Conservation (phyloP, 2,888 invertebrate genomes). For the Dasypolia templi region DNA sequence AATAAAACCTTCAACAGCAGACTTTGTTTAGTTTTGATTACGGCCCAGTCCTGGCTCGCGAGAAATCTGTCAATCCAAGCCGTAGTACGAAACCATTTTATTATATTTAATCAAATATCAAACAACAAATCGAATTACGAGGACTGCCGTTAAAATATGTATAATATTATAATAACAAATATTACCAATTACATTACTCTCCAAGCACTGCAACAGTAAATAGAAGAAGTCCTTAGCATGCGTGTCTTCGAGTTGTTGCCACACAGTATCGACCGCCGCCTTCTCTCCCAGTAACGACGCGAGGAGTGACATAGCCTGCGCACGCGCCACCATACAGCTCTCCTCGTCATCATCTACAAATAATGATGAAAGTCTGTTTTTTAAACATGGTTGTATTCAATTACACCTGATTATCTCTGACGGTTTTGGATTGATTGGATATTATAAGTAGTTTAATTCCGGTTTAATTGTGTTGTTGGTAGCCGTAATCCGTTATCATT, state of each 20-base stretch:
- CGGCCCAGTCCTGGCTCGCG: not conserved
- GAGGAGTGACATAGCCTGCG: constrained; percentile 77
- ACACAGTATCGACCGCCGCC: constrained; percentile 75
- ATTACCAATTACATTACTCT: constrained; percentile 78
- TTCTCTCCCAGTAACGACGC: constrained; percentile 76
- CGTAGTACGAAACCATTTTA: not conserved
- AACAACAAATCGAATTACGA: not conserved
- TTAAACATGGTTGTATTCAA: not conserved
- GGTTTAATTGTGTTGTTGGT: not conserved
- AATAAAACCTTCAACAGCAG: not conserved
- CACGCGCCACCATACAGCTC: constrained; percentile 70
- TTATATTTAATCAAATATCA: not conserved
- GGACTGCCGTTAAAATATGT: not conserved
- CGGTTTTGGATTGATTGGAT: not conserved
- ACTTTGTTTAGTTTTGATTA: not conserved
- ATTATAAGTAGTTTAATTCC: not conserved
- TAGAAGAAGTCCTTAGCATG: constrained; percentile 71
- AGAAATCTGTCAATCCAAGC: not conserved
- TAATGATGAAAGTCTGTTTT: not conserved
- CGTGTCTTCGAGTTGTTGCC: constrained; percentile 75
- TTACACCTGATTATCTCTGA: not conserved
- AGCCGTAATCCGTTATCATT: not conserved
- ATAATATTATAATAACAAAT: not conserved
- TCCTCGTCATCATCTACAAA: constrained; percentile 74
- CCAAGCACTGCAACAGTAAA: constrained; percentile 78